Evolutionary conservation across 2,888 invertebrate genomes (phyloP).

Genomic region (Lycaena phlaeas): DNA sequence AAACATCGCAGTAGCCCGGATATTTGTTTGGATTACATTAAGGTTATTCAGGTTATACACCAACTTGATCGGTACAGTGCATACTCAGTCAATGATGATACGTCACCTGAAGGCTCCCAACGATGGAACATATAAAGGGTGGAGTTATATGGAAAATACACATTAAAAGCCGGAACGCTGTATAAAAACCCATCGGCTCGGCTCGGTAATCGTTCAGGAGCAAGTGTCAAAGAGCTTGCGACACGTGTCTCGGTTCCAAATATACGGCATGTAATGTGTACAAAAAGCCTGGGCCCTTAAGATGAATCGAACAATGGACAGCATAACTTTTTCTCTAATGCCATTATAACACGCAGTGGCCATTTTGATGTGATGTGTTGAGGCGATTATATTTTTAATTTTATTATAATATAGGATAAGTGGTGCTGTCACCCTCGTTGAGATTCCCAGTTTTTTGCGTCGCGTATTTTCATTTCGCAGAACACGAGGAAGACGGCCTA

Average conservation of each 20-base stretch:
- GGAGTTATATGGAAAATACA: not conserved
- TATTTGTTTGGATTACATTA: too few species aligned
- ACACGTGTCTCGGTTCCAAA: conserved; percentile 20
- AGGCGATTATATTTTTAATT: conserved; percentile 1
- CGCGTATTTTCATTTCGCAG: too few species aligned
- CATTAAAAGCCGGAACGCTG: not conserved
- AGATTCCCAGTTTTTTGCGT: too few species aligned
- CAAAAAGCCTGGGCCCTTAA: conserved; percentile 18
- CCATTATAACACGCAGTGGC: not conserved
- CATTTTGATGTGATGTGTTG: not conserved
- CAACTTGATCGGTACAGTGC: too few species aligned
- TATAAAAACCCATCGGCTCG: conserved; percentile 21
- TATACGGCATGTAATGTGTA: conserved; percentile 13
- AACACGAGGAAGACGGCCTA: too few species aligned
- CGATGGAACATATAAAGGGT: too few species aligned
- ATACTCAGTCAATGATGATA: too few species aligned
- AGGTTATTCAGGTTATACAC: too few species aligned
- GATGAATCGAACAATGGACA: conserved; percentile 7
- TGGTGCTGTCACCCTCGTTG: not conserved
- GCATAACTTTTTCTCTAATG: conserved; percentile 6
- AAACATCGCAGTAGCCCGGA: too few species aligned
- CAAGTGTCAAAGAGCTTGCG: conserved; percentile 15
- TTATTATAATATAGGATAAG: not conserved
- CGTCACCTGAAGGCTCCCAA: too few species aligned
- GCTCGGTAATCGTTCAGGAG: conserved; percentile 20